Conservation (phyloP, 2,888 invertebrate genomes). For the Plebejus melissa region DNA sequence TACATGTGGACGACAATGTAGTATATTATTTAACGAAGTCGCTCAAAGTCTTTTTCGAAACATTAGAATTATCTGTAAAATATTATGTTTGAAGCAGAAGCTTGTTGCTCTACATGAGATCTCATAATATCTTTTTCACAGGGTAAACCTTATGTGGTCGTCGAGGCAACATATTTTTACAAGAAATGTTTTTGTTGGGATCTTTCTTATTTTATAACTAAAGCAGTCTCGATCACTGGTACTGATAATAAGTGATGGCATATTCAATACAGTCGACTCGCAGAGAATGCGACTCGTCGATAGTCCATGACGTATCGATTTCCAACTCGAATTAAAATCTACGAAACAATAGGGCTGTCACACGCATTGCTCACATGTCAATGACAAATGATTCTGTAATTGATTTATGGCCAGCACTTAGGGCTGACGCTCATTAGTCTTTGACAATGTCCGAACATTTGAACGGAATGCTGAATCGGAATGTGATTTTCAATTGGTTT, state of each 20-base stretch:
- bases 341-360: conserved; percentile 24
- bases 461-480: conserved; percentile 1
- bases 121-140: too few species aligned
- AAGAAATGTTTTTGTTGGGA: too few species aligned
- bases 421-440: not conserved
- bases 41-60: too few species aligned
- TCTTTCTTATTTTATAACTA: too few species aligned
- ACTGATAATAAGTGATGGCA: not conserved
- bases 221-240: too few species aligned
- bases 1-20: not conserved
- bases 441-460: conserved; percentile 8
- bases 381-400: conserved; percentile 27
- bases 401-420: conserved; percentile 26
- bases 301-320: conserved; percentile 23
- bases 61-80: too few species aligned
- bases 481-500: conserved; percentile 6
- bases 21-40: not conserved
- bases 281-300: not conserved
- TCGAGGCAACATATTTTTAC: too few species aligned
- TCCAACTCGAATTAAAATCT: conserved; percentile 11
- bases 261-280: not conserved
- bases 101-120: too few species aligned
- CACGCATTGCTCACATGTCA: conserved; percentile 27
- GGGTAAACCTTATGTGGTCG: too few species aligned
- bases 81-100: too few species aligned